Conservation (phyloP, 2,797 vertebrate species). For the Poecile montanus region DNA sequence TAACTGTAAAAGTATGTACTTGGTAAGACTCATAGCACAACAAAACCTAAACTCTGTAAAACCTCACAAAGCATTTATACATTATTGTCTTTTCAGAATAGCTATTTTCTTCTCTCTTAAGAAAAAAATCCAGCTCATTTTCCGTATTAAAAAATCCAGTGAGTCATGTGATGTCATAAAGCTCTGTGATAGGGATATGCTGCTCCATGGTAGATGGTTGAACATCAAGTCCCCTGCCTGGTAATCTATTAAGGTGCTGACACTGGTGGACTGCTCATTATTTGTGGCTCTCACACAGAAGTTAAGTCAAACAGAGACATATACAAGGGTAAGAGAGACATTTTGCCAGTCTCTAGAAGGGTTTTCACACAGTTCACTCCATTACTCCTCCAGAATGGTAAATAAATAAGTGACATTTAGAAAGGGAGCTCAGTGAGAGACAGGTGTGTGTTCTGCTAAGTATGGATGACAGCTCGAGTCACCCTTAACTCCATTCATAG, state of each 20-base stretch:
- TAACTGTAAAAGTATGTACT: neutral
- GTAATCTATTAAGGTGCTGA: neutral
- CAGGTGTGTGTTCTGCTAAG: neutral
- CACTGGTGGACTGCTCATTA: neutral
- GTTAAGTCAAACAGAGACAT: neutral
- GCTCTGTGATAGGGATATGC: neutral
- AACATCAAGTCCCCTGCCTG: neutral
- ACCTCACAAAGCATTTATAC: neutral
- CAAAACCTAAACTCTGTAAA: neutral
- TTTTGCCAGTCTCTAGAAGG: neutral
- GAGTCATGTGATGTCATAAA: neutral
- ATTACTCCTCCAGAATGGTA: neutral
- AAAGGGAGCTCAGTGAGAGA: neutral
- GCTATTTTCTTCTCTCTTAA: neutral
- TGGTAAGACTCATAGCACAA: neutral
- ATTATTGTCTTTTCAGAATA: neutral
- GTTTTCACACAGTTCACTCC: neutral
- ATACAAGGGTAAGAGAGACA: neutral
- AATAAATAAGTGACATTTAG: neutral
- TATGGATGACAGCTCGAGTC: neutral
- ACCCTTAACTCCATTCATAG: neutral
- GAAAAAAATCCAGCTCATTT: neutral
- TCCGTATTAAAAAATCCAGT: neutral
- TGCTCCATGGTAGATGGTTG: neutral
- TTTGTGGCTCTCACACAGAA: neutral